Evolutionary conservation across 2,888 invertebrate genomes (phyloP).

Genomic region (Troglohyphantes excavatus): DNA sequence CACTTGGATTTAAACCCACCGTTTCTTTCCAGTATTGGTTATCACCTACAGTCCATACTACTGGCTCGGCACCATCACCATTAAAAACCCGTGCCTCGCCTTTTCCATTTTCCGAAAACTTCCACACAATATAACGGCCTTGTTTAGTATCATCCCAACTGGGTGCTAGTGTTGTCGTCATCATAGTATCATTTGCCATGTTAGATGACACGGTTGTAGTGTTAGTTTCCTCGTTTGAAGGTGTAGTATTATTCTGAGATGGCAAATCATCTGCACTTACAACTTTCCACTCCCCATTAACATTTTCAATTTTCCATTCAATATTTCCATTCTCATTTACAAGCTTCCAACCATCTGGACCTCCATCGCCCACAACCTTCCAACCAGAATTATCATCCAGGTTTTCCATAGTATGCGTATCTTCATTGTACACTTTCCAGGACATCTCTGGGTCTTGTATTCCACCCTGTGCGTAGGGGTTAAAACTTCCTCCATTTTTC

Average conservation of each 20-base stretch:
- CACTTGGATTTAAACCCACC: constrained; percentile 24
- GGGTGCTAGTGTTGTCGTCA: constrained; percentile 23
- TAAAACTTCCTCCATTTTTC: constrained; percentile 19
- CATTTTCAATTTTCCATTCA: constrained; percentile 75
- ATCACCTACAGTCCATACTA: constrained; percentile 71
- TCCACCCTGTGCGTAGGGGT: constrained; percentile 8
- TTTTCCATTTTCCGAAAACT: constrained; percentile 69
- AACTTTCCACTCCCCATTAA: constrained; percentile 75
- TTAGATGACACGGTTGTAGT: constrained; percentile 15
- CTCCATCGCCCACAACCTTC: constrained; percentile 75
- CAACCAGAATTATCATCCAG: constrained; percentile 66
- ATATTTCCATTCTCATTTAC: constrained; percentile 73
- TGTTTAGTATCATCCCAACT: constrained; percentile 72
- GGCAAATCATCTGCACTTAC: constrained; percentile 69
- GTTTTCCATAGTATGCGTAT: constrained; percentile 71
- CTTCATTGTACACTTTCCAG: constrained; percentile 76
- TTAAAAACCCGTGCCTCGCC: constrained; percentile 70
- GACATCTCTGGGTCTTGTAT: constrained; percentile 37
- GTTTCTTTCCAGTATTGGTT: constrained; percentile 68
- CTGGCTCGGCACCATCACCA: constrained; percentile 63
- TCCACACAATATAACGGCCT: constrained; percentile 71
- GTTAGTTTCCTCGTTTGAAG: constrained; percentile 12
- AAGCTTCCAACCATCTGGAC: constrained; percentile 70
- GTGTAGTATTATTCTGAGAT: constrained; percentile 21
- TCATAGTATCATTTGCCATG: constrained; percentile 12